Percentiles rank a stretch among this genome's conserved stretches.
Conservation (phyloP, 2,113 vertebrate species). For the Rhinolophus ferrumequinum region DNA sequence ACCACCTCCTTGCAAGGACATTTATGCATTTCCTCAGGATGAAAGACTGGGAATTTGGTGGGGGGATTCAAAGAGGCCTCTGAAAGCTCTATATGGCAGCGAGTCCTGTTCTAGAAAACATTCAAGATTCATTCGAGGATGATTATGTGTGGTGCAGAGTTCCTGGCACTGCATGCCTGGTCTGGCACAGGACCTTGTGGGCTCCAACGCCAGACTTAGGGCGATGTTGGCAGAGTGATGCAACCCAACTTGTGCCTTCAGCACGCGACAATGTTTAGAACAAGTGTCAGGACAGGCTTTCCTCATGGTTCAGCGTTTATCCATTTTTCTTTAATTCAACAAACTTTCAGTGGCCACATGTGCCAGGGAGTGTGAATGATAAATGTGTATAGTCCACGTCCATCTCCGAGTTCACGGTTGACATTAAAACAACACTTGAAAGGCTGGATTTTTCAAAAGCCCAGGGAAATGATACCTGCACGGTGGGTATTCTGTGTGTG, state of each 20-base stretch:
- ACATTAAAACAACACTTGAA: no score
- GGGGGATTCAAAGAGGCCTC: neutral
- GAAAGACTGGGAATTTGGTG: neutral
- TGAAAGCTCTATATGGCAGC: rapidly evolving
- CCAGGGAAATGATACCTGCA: neutral
- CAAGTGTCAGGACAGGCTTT: neutral
- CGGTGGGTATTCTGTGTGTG: neutral
- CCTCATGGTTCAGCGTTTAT: neutral
- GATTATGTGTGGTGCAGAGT: rapidly evolving
- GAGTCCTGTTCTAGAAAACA: neutral
- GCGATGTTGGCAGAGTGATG: rapidly evolving
- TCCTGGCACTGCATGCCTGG: rapidly evolving
- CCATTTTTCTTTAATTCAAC: neutral
- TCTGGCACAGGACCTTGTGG: neutral
- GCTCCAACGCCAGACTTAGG: neutral
- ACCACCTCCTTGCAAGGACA: neutral
- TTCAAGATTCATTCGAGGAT: no score
- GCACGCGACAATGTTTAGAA: neutral
- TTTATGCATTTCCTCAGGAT: neutral
- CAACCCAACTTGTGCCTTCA: neutral
- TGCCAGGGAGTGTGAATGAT: neutral
- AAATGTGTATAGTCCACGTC: neutral
- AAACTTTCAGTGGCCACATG: rapidly evolving
- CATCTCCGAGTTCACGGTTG: neutral
- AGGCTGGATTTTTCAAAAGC: neutral